Percentiles rank a stretch among this genome's conserved stretches.
These are phyloP conservation scores for Chromoteleia sp. DNA, from an alignment of 2,888 invertebrate genomes.

Conservation along the genomic window DNA sequence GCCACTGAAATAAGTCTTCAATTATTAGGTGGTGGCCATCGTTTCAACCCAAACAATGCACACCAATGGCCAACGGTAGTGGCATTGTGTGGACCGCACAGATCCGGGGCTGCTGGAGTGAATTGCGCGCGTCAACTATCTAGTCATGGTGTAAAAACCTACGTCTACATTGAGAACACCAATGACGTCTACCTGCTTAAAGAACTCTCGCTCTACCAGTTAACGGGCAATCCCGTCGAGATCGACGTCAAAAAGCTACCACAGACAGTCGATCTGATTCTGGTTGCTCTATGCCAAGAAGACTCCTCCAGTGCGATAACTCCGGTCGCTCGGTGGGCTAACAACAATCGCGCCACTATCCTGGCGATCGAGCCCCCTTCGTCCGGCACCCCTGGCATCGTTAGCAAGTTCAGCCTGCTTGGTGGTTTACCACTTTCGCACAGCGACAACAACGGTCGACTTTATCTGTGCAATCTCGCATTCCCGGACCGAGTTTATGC, in stretches of 20 bases:
- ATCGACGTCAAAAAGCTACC: conserved; percentile 86
- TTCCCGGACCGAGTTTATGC: conserved; percentile 91
- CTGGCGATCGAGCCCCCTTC: conserved; percentile 92
- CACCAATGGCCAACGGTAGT: conserved; percentile 95
- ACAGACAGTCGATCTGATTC: conserved; percentile 86
- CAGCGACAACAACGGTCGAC: conserved; percentile 88
- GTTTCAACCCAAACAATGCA: conserved; percentile 93
- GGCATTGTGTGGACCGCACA: conserved; percentile 90
- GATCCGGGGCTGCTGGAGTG: conserved; percentile 89
- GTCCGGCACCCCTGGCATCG: conserved; percentile 87
- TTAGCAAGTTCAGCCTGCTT: conserved; percentile 89
- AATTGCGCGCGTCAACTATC: conserved; percentile 92
- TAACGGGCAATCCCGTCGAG: conserved; percentile 88
- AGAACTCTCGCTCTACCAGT: conserved; percentile 89
- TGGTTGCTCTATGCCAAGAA: conserved; percentile 86
- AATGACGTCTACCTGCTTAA: conserved; percentile 85
- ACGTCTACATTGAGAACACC: conserved; percentile 86
- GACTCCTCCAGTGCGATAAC: conserved; percentile 85
- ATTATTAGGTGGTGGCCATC: conserved; percentile 92
- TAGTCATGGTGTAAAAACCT: conserved; percentile 91
- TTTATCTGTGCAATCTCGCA: conserved; percentile 94
- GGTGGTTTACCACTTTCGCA: conserved; percentile 90
- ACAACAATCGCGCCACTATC: conserved; percentile 89
- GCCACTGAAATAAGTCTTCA: conserved; percentile 93
- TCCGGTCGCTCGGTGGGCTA: conserved; percentile 89